Evolutionary conservation across 2,797 vertebrate genomes (phyloP).

Genomic region (Pseudochirops corinnae): DNA sequence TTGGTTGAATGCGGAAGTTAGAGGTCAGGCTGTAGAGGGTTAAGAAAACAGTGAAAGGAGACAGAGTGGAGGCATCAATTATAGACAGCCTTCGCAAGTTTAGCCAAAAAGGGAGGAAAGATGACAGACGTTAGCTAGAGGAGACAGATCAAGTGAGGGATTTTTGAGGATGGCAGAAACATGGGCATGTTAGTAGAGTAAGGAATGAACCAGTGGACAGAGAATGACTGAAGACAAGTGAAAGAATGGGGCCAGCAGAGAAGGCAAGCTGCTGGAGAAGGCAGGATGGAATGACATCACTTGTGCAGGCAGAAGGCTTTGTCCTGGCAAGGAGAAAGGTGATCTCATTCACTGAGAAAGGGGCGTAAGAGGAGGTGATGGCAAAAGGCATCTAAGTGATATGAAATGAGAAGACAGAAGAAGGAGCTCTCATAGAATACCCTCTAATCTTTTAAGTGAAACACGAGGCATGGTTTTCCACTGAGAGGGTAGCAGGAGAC

Average conservation of each 20-base stretch:
- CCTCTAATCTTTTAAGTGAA: not conserved
- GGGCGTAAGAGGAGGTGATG: not conserved
- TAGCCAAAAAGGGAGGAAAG: not conserved
- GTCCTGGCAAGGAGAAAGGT: not conserved
- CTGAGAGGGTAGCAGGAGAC: no score
- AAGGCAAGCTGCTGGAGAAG: not conserved
- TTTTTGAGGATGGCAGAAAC: not conserved
- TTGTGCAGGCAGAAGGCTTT: not conserved
- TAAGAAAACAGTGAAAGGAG: not conserved
- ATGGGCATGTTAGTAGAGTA: not conserved
- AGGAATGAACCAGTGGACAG: not conserved
- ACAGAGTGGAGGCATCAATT: not conserved
- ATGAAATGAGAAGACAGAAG: not conserved
- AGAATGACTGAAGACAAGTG: not conserved
- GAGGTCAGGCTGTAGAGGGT: not conserved
- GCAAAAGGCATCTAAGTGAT: not conserved
- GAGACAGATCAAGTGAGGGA: not conserved
- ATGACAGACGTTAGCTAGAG: not conserved
- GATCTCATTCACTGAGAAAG: not conserved
- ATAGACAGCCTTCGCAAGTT: not conserved
- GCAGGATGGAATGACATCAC: not conserved
- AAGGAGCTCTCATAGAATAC: not conserved
- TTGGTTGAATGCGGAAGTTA: not conserved
- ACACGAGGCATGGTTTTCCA: not conserved
- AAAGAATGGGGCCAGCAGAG: not conserved